phyloP scores from a whole-genome alignment of 1,140 invertebrate genomes.

The Tenebrio molitor region DNA sequence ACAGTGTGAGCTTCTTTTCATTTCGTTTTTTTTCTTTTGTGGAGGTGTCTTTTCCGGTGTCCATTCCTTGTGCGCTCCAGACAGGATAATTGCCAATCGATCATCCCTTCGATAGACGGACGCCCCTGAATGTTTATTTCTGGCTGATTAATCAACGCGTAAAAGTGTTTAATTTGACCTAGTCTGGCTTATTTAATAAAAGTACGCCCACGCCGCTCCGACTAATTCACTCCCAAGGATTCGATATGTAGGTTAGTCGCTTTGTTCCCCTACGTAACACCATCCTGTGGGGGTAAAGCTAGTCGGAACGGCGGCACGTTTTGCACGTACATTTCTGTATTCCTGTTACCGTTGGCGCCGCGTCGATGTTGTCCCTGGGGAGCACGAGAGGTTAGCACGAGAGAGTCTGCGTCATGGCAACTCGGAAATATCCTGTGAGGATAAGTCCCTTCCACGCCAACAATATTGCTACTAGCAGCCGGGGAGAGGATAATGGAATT shows the following conservation, averaged over 20 bases:
- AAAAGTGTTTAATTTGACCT: constrained; percentile 38
- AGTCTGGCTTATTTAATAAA: constrained; percentile 36
- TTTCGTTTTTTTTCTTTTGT: no score
- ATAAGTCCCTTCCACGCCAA: constrained; percentile 42
- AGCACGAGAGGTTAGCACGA: constrained; percentile 44
- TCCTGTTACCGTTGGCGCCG: constrained; percentile 46
- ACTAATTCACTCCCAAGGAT: constrained; percentile 36
- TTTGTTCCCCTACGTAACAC: constrained; percentile 21
- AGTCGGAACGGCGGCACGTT: constrained; percentile 11
- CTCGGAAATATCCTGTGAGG: constrained; percentile 42
- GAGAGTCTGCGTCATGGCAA: constrained; percentile 43
- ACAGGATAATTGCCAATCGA: no score
- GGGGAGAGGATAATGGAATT: constrained; percentile 45
- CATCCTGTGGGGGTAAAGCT: not conserved
- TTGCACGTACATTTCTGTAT: constrained; percentile 40
- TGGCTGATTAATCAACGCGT: constrained; percentile 30
- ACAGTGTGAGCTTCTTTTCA: no score
- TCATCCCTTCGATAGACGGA: no score
- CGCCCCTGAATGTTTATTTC: not conserved
- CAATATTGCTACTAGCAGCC: constrained; percentile 44
- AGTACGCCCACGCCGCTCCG: constrained; percentile 12
- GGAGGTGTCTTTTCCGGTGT: no score
- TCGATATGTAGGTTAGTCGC: constrained; percentile 5
- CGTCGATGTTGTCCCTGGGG: constrained; percentile 41
- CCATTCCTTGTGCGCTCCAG: no score